Percentiles rank a stretch among this genome's conserved stretches.
Conservation (phyloP, 2,113 vertebrate genomes). For the Meleagris gallopavo region DNA sequence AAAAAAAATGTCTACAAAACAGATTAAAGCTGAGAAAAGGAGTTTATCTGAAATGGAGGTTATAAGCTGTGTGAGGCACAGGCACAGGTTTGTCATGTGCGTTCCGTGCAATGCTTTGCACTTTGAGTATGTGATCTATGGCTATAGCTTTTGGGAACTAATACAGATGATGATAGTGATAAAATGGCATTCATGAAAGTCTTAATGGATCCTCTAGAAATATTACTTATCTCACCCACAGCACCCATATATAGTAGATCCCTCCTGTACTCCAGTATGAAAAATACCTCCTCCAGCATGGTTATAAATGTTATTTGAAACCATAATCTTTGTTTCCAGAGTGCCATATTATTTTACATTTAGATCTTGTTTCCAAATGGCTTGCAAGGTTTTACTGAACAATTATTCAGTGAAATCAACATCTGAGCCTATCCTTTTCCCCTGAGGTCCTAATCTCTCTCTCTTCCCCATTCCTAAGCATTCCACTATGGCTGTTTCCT, state of each 20-base stretch:
- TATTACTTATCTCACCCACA: not conserved
- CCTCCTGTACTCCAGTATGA: not conserved
- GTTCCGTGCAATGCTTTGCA: not conserved
- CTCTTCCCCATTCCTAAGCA: not conserved
- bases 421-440: slow-evolving; percentile 28
- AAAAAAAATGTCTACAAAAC: not conserved
- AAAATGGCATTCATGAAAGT: not conserved
- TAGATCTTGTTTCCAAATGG: not conserved
- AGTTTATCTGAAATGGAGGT: not conserved
- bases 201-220: not conserved
- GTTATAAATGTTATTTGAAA: slow-evolving; percentile 41
- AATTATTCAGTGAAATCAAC: not conserved
- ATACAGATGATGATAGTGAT: not conserved
- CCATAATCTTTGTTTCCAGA: not conserved
- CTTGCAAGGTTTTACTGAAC: not conserved
- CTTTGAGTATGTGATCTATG: not conserved
- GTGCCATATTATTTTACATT: not conserved
- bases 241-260: not conserved
- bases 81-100: not conserved
- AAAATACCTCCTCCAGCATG: not conserved
- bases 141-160: not conserved
- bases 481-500: not conserved
- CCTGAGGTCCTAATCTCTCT: not conserved
- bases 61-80: not conserved
- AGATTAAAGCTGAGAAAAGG: not conserved